Conservation (phyloP, 2,888 invertebrate genomes). For the Trypoxylon attenuatum region DNA sequence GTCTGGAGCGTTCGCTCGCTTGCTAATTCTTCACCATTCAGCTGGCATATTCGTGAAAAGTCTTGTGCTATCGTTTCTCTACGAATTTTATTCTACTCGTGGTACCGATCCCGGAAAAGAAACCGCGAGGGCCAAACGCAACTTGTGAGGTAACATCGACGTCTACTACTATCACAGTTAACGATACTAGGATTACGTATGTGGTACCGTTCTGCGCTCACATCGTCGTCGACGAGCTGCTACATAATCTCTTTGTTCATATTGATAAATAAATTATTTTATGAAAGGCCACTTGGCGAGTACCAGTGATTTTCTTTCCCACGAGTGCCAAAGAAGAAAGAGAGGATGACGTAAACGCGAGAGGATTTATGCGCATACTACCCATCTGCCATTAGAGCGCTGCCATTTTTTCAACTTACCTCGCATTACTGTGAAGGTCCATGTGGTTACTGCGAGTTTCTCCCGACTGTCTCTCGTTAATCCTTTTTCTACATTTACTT, state of each 20-base stretch:
- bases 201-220: conserved; percentile 23
- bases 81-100: neutral
- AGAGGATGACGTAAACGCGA: neutral
- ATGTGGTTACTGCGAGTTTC: too few relatives aligned
- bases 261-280: conserved; percentile 68
- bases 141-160: conserved; percentile 1
- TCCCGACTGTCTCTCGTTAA: too few relatives aligned
- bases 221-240: conserved; percentile 31
- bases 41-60: neutral
- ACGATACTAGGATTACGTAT: neutral
- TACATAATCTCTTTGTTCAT: conserved; percentile 61
- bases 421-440: too few relatives aligned
- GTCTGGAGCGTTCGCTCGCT: conserved; percentile 12
- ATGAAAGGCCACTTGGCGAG: conserved; percentile 41
- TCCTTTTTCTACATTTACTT: too few relatives aligned
- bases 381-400: too few relatives aligned
- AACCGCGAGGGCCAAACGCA: conserved; percentile 6
- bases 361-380: neutral
- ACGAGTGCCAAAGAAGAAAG: neutral
- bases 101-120: neutral
- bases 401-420: too few relatives aligned
- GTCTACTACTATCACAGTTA: neutral
- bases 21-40: too few relatives aligned
- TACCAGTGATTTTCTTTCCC: conserved; percentile 8
- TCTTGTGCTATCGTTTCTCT: conserved; percentile 9